Evolutionary conservation across 2,113 vertebrate species (phyloP), one percentile per base, ranked within the genome.

Genomic region (Coregonus clupeaformis): DNA sequence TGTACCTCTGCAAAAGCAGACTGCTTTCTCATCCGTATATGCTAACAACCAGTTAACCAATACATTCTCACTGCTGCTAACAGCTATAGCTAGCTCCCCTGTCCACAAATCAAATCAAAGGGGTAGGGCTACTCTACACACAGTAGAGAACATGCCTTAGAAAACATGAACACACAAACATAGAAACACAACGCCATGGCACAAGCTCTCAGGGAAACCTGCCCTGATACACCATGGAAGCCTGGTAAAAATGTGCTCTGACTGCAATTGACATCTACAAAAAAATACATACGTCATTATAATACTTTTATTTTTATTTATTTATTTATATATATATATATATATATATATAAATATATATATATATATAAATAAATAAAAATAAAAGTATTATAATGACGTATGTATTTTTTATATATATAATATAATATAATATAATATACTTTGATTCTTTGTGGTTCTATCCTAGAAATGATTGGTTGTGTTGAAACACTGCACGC

Each of bases 131-230:
- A 69, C 69, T 72, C 20, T 27, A 27, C 71, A 77, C 20, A 55
- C 14, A 64, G 30, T 32, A 72, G 29, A 67, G 60, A 62, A 49
- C 68, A 67, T 57, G 70, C 30, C 57, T 45, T 76, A 78, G 49
- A 76, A 78, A 69, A 69, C 70, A 63, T 60, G 60, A 69, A 70
- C 24, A 45, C 60, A 57, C 30, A 55, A 72, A 69, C 13, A 32
- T 71, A 66, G 11, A 70, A 74, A 71, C 72, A 70, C 29, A 74
- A 60, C 55, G 77, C 73, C 79, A 78, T 83, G 86, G 79, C 82
- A 80, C 79, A 74, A 77, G 77, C 77, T 78, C 71, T 75, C 82
- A 69, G 84, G 84, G 86, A 83, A 81, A 71, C 89, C 88, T 77
- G 89, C 88, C 85, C 87, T 45, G 73, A 82, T 76, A 72, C 36